phyloP scores from a whole-genome alignment of 2,797 vertebrate species.

The Eulemur albifrons region DNA sequence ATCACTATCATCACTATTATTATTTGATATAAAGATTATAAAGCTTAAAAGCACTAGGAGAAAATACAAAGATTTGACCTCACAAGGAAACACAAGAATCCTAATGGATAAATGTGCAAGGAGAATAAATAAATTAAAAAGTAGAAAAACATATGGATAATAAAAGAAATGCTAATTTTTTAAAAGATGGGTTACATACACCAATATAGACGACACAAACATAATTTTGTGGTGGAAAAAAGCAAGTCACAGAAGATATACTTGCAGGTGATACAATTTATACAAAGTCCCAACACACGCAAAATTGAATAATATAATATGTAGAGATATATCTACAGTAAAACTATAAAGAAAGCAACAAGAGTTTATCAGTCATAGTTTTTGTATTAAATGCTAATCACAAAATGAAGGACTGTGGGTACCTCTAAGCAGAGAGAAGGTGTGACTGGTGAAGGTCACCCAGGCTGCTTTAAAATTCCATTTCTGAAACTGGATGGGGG shows the following conservation, averaged over 20 bases:
- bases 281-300: background rate
- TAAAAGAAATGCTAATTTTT: background rate
- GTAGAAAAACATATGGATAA: background rate
- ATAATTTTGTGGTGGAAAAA: background rate
- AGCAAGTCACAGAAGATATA: background rate
- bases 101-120: background rate
- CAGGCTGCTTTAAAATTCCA: background rate
- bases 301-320: background rate
- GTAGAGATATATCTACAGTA: background rate
- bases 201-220: background rate
- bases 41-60: background rate
- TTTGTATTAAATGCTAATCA: background rate
- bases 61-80: slow-evolving; percentile 1
- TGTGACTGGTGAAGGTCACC: background rate
- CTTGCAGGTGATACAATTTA: background rate
- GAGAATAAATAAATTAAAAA: slow-evolving; percentile 1
- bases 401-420: background rate
- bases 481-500: background rate
- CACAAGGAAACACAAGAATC: background rate
- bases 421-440: background rate
- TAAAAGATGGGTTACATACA: background rate
- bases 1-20: background rate
- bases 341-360: background rate
- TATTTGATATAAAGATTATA: background rate
- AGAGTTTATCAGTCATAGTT: background rate